Evolutionary conservation across 2,797 vertebrate species (phyloP).

Genomic region (Gambelia wislizenii): DNA sequence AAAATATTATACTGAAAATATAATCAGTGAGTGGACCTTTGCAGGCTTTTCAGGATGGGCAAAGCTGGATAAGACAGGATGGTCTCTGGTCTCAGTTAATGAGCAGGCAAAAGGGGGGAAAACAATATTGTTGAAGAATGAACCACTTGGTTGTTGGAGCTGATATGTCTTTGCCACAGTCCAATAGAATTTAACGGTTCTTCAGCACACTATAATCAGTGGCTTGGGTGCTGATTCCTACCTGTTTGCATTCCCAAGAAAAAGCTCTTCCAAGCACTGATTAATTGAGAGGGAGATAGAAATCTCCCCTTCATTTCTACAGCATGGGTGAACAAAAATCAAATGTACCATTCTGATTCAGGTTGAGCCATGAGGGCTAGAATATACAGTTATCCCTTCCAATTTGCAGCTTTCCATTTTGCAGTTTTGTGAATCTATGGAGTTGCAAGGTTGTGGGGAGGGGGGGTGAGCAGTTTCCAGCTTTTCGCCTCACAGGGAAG

Average conservation of each 20-base stretch:
- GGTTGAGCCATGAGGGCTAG: too few species aligned
- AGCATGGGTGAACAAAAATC: too few species aligned
- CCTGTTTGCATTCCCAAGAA: not conserved
- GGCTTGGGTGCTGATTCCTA: not conserved
- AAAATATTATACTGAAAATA: not conserved
- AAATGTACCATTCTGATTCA: too few species aligned
- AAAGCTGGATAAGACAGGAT: not conserved
- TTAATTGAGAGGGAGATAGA: not conserved
- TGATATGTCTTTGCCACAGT: rapidly evolving
- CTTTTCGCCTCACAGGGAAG: too few species aligned
- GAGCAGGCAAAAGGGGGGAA: not conserved
- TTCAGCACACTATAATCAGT: not conserved
- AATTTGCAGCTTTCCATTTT: too few species aligned
- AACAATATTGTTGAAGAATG: not conserved
- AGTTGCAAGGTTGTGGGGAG: too few species aligned
- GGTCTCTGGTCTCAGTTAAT: not conserved
- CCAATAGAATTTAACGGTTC: not conserved
- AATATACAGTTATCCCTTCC: too few species aligned
- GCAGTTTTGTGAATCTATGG: too few species aligned
- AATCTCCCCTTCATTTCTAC: not conserved
- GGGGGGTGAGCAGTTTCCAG: too few species aligned
- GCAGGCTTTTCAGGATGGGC: not conserved
- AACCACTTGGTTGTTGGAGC: not conserved
- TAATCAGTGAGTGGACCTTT: not conserved
- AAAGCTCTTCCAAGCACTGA: too few species aligned